Evolutionary conservation across 2,888 invertebrate species (phyloP).

Genomic region (Mesorhabditis belari): DNA sequence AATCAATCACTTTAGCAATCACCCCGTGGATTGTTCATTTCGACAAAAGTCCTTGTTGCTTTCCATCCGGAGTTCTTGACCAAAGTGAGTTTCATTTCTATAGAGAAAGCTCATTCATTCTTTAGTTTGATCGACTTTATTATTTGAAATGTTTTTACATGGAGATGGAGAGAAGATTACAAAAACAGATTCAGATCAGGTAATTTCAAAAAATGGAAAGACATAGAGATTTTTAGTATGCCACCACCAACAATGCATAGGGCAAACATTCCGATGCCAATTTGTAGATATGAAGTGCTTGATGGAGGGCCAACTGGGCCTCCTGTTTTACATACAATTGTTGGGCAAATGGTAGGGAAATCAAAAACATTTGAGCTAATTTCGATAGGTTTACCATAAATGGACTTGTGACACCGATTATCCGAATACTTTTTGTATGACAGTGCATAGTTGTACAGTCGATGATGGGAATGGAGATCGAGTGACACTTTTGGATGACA

Average conservation of each 20-base stretch:
- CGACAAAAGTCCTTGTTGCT: constrained; percentile 41
- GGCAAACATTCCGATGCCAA: constrained; percentile 48
- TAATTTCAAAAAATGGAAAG: constrained; percentile 9
- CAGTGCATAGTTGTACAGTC: constrained; percentile 49
- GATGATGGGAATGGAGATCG: constrained; percentile 50
- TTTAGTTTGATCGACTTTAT: constrained; percentile 38
- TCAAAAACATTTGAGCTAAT: background rate
- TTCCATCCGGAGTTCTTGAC: constrained; percentile 50
- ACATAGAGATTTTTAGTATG: constrained; percentile 26
- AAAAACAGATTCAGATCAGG: constrained; percentile 46
- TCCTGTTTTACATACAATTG: constrained; percentile 47
- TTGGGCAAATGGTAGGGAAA: constrained; percentile 45
- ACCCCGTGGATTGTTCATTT: constrained; percentile 45
- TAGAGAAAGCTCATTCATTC: background rate
- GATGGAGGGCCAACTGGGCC: constrained; percentile 47
- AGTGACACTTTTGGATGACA: constrained; percentile 44
- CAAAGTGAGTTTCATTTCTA: constrained; percentile 13
- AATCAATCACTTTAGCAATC: constrained; percentile 23
- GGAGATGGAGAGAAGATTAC: constrained; percentile 45
- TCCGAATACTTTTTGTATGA: constrained; percentile 49
- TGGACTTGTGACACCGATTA: constrained; percentile 50
- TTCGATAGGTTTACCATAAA: constrained; percentile 46
- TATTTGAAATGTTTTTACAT: constrained; percentile 51
- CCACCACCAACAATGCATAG: constrained; percentile 46
- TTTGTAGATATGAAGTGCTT: constrained; percentile 50